Evolutionary conservation across 2,113 vertebrate genomes (phyloP).

Genomic region (Amphilophus citrinellus): DNA sequence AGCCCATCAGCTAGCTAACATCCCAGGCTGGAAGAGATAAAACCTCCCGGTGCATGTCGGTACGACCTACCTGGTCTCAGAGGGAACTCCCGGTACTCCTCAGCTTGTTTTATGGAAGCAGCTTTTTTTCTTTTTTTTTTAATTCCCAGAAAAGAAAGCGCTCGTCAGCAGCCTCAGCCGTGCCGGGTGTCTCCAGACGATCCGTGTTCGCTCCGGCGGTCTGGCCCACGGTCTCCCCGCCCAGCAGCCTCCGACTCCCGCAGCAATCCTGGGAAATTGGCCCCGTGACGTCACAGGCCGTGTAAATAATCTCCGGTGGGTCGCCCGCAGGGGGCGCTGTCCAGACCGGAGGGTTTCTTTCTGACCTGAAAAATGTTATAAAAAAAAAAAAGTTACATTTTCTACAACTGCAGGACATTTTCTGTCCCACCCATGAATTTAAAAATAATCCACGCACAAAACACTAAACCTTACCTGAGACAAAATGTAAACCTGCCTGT

Average conservation of each 20-base stretch:
- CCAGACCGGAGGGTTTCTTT: not conserved
- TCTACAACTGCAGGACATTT: not conserved
- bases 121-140: no score
- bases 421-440: not conserved
- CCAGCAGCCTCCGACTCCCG: slow-evolving; percentile 69
- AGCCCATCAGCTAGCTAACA: slow-evolving; percentile 59
- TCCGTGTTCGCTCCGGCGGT: slow-evolving; percentile 43
- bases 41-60: slow-evolving; percentile 6
- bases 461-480: not conserved
- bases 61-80: slow-evolving; percentile 28
- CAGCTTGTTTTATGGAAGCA: not conserved
- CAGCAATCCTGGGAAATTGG: slow-evolving; percentile 72
- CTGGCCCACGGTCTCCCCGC: slow-evolving; percentile 59
- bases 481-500: no score
- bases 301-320: not conserved
- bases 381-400: not conserved
- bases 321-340: slow-evolving; percentile 50
- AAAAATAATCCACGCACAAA: not conserved
- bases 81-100: slow-evolving; percentile 3
- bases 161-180: not conserved
- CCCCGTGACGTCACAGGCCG: slow-evolving; percentile 68
- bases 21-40: not conserved
- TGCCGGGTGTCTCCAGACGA: slow-evolving; percentile 33
- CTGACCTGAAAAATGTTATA: no score
- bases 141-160: slow-evolving; percentile 5